Evolutionary conservation across 1,140 invertebrate genomes (phyloP).

Genomic region (Drosophila kepulauana): DNA sequence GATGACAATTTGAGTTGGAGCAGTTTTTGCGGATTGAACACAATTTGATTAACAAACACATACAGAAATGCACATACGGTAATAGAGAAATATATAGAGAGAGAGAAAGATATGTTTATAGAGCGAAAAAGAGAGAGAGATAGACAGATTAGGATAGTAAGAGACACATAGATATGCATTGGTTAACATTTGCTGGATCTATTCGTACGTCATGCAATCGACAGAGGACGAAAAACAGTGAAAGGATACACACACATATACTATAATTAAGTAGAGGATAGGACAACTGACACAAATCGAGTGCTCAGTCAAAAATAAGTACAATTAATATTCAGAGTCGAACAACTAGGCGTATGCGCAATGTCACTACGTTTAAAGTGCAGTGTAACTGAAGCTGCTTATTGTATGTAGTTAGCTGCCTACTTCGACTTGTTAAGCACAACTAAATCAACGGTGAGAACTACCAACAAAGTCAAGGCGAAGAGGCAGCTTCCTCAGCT

Average conservation of each 20-base stretch:
- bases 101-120: slow-evolving; percentile 47
- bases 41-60: slow-evolving; percentile 68
- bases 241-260: slow-evolving; percentile 10
- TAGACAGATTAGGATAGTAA: slow-evolving; percentile 32
- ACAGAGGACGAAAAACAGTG: slow-evolving; percentile 7
- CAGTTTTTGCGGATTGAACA: slow-evolving; percentile 63
- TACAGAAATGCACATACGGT: slow-evolving; percentile 44
- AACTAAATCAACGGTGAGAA: slow-evolving; percentile 2
- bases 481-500: not conserved
- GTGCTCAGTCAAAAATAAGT: too few species aligned
- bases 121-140: slow-evolving; percentile 46
- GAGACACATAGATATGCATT: slow-evolving; percentile 30
- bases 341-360: slow-evolving; percentile 39
- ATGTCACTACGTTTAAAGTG: slow-evolving; percentile 26
- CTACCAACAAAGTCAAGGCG: slow-evolving; percentile 6
- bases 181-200: slow-evolving; percentile 6
- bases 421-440: slow-evolving; percentile 11
- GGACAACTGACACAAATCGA: not conserved
- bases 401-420: not conserved
- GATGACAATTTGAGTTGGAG: slow-evolving; percentile 46
- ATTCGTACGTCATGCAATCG: slow-evolving; percentile 17
- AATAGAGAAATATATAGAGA: slow-evolving; percentile 25
- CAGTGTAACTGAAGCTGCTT: slow-evolving; percentile 3
- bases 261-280: not conserved
- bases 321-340: not conserved